These are phyloP conservation scores for Masnerella sp. DNA, from an alignment of 2,888 invertebrate genomes.

Conservation along the genomic window DNA sequence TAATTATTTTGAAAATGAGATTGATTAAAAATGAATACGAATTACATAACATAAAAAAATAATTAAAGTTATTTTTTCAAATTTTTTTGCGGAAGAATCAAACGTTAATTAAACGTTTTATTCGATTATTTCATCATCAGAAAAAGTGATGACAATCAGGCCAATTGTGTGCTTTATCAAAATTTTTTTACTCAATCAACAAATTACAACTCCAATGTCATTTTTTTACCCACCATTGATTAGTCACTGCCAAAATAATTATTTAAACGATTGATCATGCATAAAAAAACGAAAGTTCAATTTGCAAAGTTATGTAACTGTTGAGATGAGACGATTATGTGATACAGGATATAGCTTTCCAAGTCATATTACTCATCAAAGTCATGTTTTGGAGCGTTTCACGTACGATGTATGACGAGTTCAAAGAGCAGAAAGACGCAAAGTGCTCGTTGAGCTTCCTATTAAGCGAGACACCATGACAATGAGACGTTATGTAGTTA, in stretches of 20 bases:
- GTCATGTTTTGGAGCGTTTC: constrained; percentile 34
- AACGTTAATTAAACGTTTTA: too few species aligned
- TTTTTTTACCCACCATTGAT: neutral
- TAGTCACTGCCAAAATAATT: neutral
- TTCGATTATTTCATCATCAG: too few species aligned
- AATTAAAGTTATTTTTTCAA: too few species aligned
- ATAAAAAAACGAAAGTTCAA: constrained; percentile 2
- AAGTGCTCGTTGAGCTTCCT: constrained; percentile 52
- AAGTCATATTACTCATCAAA: constrained; percentile 22
- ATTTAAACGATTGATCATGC: neutral
- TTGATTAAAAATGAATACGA: too few species aligned
- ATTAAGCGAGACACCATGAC: constrained; percentile 59
- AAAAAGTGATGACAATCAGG: too few species aligned
- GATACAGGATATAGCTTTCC: constrained; percentile 1
- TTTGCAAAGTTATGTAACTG: constrained; percentile 6
- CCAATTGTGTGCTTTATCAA: too few species aligned
- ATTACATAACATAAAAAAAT: too few species aligned
- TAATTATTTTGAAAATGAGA: too few species aligned
- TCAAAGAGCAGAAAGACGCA: constrained; percentile 47
- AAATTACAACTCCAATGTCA: too few species aligned
- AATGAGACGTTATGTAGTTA: constrained; percentile 56
- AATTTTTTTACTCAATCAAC: too few species aligned
- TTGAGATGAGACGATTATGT: neutral
- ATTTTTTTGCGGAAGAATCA: too few species aligned
- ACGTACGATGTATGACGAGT: constrained; percentile 46